Evolutionary conservation across 2,888 invertebrate species (phyloP).

Genomic region (Sclerodermus sp.): DNA sequence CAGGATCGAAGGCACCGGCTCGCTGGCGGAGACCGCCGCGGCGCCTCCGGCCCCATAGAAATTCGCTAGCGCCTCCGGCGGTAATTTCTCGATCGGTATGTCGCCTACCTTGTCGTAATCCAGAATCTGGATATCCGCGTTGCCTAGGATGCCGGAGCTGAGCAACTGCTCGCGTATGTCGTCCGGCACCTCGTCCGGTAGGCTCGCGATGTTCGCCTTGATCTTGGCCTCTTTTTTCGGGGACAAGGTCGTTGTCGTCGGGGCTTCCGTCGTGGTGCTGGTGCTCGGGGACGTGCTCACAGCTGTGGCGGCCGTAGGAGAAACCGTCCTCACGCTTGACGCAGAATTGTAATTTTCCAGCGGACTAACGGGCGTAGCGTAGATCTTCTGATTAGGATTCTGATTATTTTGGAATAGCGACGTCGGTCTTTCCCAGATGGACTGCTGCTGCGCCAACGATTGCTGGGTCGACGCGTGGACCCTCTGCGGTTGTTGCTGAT

Average conservation of each 20-base stretch:
- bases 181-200: constrained; percentile 88
- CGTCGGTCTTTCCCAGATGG: constrained; percentile 47
- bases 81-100: constrained; percentile 78
- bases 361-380: constrained; percentile 46
- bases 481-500: constrained; percentile 41
- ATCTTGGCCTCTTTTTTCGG: constrained; percentile 62
- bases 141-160: constrained; percentile 82
- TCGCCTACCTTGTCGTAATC: constrained; percentile 89
- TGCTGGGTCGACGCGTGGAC: constrained; percentile 29
- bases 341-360: constrained; percentile 41
- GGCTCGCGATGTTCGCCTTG: constrained; percentile 54
- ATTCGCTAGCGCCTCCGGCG: constrained; percentile 83
- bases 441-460: constrained; percentile 22
- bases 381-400: constrained; percentile 43
- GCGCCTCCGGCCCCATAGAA: constrained; percentile 84
- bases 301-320: constrained; percentile 59
- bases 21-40: constrained; percentile 67
- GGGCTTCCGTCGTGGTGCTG: constrained; percentile 60
- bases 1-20: constrained; percentile 70
- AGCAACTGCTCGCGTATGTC: constrained; percentile 80
- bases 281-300: constrained; percentile 56
- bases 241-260: constrained; percentile 58
- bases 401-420: constrained; percentile 28
- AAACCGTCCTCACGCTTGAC: constrained; percentile 47
- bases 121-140: constrained; percentile 83